Percentiles rank a stretch among this genome's conserved stretches.
phyloP scores from a whole-genome alignment of 2,113 vertebrate genomes.

The Melanotaenia duboulayi region DNA sequence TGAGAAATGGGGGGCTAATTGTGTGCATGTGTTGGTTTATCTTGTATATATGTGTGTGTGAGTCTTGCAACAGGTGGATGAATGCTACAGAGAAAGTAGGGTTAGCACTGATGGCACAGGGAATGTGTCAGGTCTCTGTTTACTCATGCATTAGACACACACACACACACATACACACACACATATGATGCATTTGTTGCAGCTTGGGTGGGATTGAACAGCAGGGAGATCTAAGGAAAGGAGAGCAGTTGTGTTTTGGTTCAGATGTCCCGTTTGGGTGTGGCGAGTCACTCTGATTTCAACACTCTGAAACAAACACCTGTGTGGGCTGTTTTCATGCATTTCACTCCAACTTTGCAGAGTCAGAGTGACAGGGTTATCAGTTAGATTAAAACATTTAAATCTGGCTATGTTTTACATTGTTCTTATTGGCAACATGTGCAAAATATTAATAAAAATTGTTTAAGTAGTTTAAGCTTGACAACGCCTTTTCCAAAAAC shows the following conservation, averaged over 20 bases:
- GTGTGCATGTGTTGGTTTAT: slow-evolving; percentile 13
- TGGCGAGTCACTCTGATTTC: slow-evolving; percentile 56
- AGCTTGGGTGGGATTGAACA: slow-evolving; percentile 78
- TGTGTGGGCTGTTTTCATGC: slow-evolving; percentile 36
- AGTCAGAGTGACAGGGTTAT: slow-evolving; percentile 7
- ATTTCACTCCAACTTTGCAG: not conserved
- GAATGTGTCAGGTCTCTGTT: slow-evolving; percentile 74
- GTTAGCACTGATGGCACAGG: slow-evolving; percentile 56
- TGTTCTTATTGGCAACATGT: not conserved
- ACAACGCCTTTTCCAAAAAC: no score
- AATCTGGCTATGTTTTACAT: not conserved
- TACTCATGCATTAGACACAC: slow-evolving; percentile 59
- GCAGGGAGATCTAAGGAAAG: slow-evolving; percentile 71
- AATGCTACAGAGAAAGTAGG: slow-evolving; percentile 58
- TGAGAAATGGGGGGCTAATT: not conserved
- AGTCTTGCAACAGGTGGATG: slow-evolving; percentile 69
- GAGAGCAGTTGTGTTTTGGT: slow-evolving; percentile 74
- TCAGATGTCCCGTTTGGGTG: slow-evolving; percentile 66
- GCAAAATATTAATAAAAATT: no score
- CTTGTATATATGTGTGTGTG: slow-evolving; percentile 27
- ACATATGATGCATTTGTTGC: slow-evolving; percentile 66
- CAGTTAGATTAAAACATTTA: not conserved
- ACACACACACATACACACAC: slow-evolving; percentile 50
- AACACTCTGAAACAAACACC: slow-evolving; percentile 50
- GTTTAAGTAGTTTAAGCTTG: no score